Evolutionary conservation across 2,113 vertebrate genomes (phyloP), one percentile per base, ranked within the genome.

Genomic region (Martes martes): DNA sequence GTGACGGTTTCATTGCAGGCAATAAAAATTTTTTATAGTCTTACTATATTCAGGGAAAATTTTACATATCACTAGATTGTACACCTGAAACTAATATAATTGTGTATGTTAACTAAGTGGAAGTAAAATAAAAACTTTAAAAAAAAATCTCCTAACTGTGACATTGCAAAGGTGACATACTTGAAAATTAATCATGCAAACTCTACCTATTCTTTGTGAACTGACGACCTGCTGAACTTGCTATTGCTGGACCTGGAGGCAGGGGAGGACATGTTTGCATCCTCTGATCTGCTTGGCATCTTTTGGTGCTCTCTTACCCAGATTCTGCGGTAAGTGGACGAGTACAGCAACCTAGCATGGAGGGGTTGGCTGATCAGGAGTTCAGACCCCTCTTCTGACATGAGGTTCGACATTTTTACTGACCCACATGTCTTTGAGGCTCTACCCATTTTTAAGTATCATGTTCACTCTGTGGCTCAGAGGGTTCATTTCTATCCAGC

Each of bases 21-120:
- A 78, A 71, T 96, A 82, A 81, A 95, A 80, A 73, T 24, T 23
- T 45, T 93, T 91, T 91, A 78, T 24, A 47, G 50, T 21, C 55
- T 76, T 80, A 31, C 9, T 13, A 31, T 55, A 28, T 36, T 57
- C 28, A 81, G 90, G n/a, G 87, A 45, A 89, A 80, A n/a, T 96
- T 95, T 95, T 71, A 71, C 63, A 14, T 71, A 89, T 74, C 73
- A 28, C 39, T 45, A 15, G 39, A 45, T 74, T 42, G 71, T 74
- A 42, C 3, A 74, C 39, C 39, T 45, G 73, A 74, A 74, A 45
- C 23, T 26, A 45, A 45, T 45, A 28, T 28, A 28, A 26, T 13
- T 15, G 11, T 14, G 39, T 45, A 45, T 26, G 24, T 74, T 74
- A 74, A 15, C 39, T 28, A 45, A 8, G 24, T 74, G 39, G 7